Evolutionary conservation across 2,113 vertebrate species (phyloP).

Genomic region (Cairina moschata): DNA sequence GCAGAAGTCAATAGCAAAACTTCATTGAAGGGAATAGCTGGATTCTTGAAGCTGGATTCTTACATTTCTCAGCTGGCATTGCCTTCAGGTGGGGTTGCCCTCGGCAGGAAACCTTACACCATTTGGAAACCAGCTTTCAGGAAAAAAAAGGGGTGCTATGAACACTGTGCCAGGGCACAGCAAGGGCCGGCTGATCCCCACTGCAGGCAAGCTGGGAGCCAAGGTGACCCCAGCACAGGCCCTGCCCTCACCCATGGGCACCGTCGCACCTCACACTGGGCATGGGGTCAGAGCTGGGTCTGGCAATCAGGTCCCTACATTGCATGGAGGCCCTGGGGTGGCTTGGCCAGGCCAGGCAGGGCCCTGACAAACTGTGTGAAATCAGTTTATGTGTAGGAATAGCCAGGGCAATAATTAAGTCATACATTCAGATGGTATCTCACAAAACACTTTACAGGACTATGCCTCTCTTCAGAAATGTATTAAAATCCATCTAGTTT

Average conservation of each 20-base stretch:
- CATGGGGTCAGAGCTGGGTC: rapidly evolving
- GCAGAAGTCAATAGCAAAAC: rapidly evolving
- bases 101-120: background rate
- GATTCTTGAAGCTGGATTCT: background rate
- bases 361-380: background rate
- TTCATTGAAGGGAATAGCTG: rapidly evolving
- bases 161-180: rapidly evolving
- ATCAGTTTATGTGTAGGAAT: background rate
- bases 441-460: background rate
- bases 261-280: rapidly evolving
- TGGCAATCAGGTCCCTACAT: background rate
- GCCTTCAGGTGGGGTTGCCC: rapidly evolving
- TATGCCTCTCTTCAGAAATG: background rate
- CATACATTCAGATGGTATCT: background rate
- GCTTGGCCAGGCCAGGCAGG: background rate
- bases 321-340: rapidly evolving
- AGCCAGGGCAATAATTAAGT: background rate
- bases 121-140: background rate
- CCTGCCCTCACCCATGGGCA: background rate
- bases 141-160: rapidly evolving
- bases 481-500: background rate
- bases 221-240: background rate
- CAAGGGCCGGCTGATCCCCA: rapidly evolving
- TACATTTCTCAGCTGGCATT: rapidly evolving
- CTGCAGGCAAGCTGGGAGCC: rapidly evolving